phyloP scores from a whole-genome alignment of 2,888 invertebrate species.

The Dromius quadrimaculatus region DNA sequence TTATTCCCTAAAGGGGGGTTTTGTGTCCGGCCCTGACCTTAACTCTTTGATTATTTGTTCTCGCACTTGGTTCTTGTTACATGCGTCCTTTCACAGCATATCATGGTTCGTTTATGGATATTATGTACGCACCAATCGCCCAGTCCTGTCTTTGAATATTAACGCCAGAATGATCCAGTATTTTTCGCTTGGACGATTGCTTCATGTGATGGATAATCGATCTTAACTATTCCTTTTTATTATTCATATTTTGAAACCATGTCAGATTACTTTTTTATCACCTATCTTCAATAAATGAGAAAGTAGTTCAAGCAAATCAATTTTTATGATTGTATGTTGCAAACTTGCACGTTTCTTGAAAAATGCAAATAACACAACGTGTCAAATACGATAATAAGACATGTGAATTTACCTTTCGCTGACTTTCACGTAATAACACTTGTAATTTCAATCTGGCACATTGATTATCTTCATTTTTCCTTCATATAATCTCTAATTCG shows the following conservation, averaged over 20 bases:
- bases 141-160: conserved; percentile 5
- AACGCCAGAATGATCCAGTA: conserved; percentile 8
- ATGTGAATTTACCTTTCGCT: conserved; percentile 1
- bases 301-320: too few species aligned
- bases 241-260: too few species aligned
- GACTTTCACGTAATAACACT: conserved; percentile 10
- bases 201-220: conserved; percentile 39
- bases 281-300: too few species aligned
- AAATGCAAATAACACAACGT: background rate
- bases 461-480: background rate
- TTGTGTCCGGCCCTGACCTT: conserved; percentile 34
- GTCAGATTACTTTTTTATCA: too few species aligned
- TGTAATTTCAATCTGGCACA: background rate
- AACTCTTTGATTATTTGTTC: conserved; percentile 28
- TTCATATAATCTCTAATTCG: background rate
- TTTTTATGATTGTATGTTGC: too few species aligned
- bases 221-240: conserved; percentile 50
- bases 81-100: conserved; percentile 51
- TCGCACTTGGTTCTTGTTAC: conserved; percentile 21
- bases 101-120: conserved; percentile 46
- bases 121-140: conserved; percentile 36
- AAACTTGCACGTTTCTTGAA: too few species aligned
- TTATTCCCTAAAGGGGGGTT: too few species aligned
- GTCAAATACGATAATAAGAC: conserved; percentile 16
- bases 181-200: conserved; percentile 35